phyloP scores from a whole-genome alignment of 2,113 vertebrate genomes.

The Trematocara macrostoma region DNA sequence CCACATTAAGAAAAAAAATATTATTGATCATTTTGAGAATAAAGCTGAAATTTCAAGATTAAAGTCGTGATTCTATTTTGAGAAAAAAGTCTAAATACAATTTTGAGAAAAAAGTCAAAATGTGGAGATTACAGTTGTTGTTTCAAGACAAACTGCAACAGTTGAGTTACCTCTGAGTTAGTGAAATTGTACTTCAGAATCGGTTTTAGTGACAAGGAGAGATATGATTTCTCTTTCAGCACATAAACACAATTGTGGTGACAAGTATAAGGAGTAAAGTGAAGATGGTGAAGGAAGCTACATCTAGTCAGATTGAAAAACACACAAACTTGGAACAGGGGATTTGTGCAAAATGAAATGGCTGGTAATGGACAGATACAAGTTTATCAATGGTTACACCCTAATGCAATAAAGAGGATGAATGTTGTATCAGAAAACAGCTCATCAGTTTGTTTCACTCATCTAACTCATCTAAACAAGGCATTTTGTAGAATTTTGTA shows the following conservation, averaged over 20 bases:
- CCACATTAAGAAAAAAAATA: not conserved
- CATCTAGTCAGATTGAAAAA: not conserved
- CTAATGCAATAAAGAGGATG: not conserved
- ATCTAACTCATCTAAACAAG: not conserved
- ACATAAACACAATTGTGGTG: not conserved
- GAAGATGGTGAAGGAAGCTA: not conserved
- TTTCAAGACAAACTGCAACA: not conserved
- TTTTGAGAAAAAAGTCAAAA: not conserved
- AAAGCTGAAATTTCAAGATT: not conserved
- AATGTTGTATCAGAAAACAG: not conserved
- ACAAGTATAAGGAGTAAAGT: not conserved
- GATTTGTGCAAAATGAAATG: not conserved
- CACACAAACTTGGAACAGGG: not conserved
- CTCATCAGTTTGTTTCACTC: not conserved
- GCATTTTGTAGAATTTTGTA: not conserved
- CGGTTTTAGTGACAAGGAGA: not conserved
- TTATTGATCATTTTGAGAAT: not conserved
- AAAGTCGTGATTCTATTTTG: not conserved
- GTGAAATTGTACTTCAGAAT: not conserved
- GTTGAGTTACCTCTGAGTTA: not conserved
- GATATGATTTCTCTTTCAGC: not conserved
- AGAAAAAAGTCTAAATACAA: not conserved
- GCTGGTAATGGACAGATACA: not conserved
- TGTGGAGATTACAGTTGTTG: not conserved
- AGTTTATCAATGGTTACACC: not conserved